A percentile compares a stretch with the other conserved stretches of the same genome.
Conservation (phyloP, 2,888 invertebrate genomes). For the Trachelus iudaicus region DNA sequence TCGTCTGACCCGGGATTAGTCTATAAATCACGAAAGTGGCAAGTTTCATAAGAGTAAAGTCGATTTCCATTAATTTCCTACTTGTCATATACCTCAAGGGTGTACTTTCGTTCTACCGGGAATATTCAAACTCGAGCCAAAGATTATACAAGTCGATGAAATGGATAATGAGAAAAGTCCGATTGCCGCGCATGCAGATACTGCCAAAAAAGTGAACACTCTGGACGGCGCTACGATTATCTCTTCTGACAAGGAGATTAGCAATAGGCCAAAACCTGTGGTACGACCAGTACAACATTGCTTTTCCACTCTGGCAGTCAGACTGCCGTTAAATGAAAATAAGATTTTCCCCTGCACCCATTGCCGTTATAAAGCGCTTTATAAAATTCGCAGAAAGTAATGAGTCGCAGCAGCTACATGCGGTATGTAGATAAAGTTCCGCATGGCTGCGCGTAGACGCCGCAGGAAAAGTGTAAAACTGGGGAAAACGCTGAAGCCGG, state of each 20-base stretch:
- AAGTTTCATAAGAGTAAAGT: not conserved
- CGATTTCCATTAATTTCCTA: not conserved
- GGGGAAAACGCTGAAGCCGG: not conserved
- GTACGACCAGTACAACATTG: too few relatives aligned
- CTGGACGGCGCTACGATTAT: not conserved
- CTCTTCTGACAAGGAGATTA: not conserved
- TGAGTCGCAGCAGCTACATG: not conserved
- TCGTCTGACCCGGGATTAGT: not conserved
- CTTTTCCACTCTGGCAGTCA: not conserved
- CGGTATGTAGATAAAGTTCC: not conserved
- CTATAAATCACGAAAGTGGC: not conserved
- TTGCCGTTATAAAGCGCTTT: not conserved
- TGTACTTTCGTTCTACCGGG: not conserved
- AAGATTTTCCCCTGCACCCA: not conserved
- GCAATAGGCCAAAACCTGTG: not conserved
- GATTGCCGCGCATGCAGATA: not conserved
- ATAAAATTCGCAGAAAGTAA: not conserved
- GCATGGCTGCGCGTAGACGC: not conserved
- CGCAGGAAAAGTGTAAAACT: not conserved
- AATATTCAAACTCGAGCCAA: not conserved
- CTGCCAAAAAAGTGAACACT: not conserved
- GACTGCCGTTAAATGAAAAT: not conserved
- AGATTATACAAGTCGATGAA: not conserved
- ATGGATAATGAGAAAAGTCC: not conserved
- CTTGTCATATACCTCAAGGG: not conserved